These are phyloP conservation scores for Lutraria rhynchaena DNA, from an alignment of 1,140 invertebrate species.

Conservation along the genomic window DNA sequence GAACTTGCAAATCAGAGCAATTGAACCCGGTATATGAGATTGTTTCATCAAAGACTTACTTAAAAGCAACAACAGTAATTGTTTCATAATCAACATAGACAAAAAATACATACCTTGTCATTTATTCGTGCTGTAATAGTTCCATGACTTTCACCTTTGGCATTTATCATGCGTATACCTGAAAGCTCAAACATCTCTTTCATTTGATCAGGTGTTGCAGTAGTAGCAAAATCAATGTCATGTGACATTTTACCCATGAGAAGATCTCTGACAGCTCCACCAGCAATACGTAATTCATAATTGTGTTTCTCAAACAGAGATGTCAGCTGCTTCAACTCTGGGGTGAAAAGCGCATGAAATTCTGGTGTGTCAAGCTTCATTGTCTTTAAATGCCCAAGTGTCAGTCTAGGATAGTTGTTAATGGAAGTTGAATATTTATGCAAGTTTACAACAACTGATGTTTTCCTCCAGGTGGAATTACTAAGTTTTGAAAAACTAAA, in stretches of 20 bases:
- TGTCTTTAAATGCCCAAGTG: constrained; percentile 68
- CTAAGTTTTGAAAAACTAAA: no score
- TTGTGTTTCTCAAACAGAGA: constrained; percentile 91
- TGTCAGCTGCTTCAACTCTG: constrained; percentile 88
- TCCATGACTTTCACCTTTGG: constrained; percentile 97
- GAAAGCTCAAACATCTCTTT: constrained; percentile 95
- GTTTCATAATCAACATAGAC: no score
- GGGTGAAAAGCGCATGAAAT: constrained; percentile 92
- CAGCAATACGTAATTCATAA: constrained; percentile 95
- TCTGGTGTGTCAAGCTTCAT: constrained; percentile 83
- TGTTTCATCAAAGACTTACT: no score
- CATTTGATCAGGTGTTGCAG: constrained; percentile 98
- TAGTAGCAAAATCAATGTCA: constrained; percentile 99
- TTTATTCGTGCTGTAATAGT: constrained; percentile 98
- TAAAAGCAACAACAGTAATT: no score
- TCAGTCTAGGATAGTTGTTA: background rate
- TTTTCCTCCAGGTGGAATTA: no score
- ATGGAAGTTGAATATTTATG: no score
- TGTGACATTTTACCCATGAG: constrained; percentile 92
- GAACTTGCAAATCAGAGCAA: no score
- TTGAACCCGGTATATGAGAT: no score
- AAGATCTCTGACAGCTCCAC: constrained; percentile 97
- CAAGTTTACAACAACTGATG: no score
- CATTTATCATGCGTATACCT: constrained; percentile 95
- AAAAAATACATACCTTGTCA: constrained; percentile 91